Conservation (phyloP, 2,113 vertebrate species). For the Asarcornis scutulata region DNA sequence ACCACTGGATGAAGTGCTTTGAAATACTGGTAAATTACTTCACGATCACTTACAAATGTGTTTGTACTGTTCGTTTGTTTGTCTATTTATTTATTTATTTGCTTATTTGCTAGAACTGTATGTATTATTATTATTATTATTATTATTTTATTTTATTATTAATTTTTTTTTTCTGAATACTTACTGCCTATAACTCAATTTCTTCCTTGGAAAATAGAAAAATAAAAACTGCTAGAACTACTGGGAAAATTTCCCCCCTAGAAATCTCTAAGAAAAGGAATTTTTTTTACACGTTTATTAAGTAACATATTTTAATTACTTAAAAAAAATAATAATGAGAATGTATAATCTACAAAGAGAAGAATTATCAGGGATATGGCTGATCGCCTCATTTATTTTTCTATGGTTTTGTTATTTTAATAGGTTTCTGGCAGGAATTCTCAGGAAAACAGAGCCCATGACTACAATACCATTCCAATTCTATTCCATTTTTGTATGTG, state of each 20-base stretch:
- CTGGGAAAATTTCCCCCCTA: not conserved
- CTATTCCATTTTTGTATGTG: not conserved
- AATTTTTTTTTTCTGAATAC: not conserved
- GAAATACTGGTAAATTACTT: not conserved
- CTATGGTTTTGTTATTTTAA: not conserved
- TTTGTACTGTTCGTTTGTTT: not conserved
- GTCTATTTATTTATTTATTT: not conserved
- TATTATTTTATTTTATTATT: no score
- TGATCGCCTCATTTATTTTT: not conserved
- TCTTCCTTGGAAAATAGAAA: not conserved
- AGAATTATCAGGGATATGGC: not conserved
- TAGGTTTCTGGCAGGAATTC: not conserved
- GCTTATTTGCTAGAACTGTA: not conserved
- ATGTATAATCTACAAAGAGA: not conserved
- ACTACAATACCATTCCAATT: not conserved
- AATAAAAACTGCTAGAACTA: not conserved
- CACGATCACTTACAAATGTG: not conserved
- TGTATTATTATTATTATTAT: not conserved
- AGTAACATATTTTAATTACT: not conserved
- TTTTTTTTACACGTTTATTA: not conserved
- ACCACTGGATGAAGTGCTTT: not conserved
- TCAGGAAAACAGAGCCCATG: not conserved
- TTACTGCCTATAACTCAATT: not conserved
- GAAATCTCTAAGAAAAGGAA: not conserved
- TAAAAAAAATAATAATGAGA: not conserved